A percentile compares a stretch with the other conserved stretches of the same genome.
Evolutionary conservation across 2,888 invertebrate species (phyloP).

Genomic region (Eupithecia pulchellata): DNA sequence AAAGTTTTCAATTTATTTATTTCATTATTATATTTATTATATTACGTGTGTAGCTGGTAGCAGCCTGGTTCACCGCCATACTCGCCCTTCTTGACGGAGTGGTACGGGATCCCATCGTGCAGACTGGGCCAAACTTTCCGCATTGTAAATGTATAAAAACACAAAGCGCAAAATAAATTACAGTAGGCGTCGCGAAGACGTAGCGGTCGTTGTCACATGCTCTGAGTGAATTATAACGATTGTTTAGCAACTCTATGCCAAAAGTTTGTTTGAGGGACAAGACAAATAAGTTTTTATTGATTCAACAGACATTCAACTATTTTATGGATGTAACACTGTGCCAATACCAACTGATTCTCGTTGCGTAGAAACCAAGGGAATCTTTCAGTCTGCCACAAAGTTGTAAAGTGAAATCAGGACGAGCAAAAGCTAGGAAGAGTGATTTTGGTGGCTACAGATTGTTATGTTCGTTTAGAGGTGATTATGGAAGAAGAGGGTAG

Average conservation of each 20-base stretch:
- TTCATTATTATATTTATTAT: too few species aligned
- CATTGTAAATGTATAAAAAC: constrained; percentile 58
- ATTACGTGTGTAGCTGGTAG: constrained; percentile 76
- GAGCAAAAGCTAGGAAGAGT: not conserved
- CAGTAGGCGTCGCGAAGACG: not conserved
- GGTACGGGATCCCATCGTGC: constrained; percentile 72
- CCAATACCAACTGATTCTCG: too few species aligned
- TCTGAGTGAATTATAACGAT: not conserved
- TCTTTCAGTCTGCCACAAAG: not conserved
- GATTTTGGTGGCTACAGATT: too few species aligned
- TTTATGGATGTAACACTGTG: too few species aligned
- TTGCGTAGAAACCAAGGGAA: not conserved
- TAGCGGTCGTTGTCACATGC: constrained; percentile 4
- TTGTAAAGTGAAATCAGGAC: not conserved
- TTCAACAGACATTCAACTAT: too few species aligned
- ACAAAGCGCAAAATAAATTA: constrained; percentile 26
- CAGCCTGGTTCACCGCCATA: constrained; percentile 66
- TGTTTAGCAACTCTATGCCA: not conserved
- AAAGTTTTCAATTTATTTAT: too few species aligned
- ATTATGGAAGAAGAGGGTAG: too few species aligned
- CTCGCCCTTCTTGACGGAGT: constrained; percentile 59
- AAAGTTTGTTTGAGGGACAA: not conserved
- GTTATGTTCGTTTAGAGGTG: too few species aligned
- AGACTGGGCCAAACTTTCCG: constrained; percentile 63
- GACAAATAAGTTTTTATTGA: not conserved